Conservation (phyloP, 2,113 vertebrate species). For the Pantherophis guttatus region DNA sequence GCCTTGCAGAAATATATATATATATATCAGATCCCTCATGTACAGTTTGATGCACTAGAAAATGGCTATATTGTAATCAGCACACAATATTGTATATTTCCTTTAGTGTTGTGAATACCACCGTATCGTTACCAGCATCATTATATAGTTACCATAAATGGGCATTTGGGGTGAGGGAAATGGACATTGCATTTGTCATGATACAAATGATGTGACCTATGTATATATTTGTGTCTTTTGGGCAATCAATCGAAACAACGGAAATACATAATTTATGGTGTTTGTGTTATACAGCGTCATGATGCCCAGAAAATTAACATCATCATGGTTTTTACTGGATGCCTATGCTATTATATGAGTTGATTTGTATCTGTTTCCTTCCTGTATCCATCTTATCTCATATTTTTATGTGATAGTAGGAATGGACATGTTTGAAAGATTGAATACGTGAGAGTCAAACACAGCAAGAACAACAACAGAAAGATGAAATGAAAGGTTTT, state of each 20-base stretch:
- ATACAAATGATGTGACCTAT: not conserved
- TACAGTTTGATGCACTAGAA: not conserved
- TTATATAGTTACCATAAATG: not conserved
- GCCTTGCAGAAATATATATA: not conserved
- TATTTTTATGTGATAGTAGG: not conserved
- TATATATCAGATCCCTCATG: not conserved
- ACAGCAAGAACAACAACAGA: not conserved
- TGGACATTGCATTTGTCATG: not conserved
- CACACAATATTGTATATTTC: not conserved
- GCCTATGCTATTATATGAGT: not conserved
- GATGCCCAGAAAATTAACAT: not conserved
- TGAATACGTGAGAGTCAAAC: not conserved
- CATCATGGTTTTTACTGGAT: not conserved
- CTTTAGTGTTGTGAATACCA: not conserved
- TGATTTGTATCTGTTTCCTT: not conserved
- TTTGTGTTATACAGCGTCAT: not conserved
- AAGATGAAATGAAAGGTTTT: not conserved
- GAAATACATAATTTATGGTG: not conserved
- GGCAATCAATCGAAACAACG: not conserved
- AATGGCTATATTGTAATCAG: not conserved
- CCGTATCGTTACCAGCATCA: not conserved
- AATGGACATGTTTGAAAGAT: not conserved
- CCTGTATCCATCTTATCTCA: not conserved
- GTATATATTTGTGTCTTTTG: not conserved
- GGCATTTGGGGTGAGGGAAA: not conserved